A percentile compares a stretch with the other conserved stretches of the same genome.
Evolutionary conservation across 2,113 vertebrate genomes (phyloP).

Genomic region (Nyctereutes procyonoides): DNA sequence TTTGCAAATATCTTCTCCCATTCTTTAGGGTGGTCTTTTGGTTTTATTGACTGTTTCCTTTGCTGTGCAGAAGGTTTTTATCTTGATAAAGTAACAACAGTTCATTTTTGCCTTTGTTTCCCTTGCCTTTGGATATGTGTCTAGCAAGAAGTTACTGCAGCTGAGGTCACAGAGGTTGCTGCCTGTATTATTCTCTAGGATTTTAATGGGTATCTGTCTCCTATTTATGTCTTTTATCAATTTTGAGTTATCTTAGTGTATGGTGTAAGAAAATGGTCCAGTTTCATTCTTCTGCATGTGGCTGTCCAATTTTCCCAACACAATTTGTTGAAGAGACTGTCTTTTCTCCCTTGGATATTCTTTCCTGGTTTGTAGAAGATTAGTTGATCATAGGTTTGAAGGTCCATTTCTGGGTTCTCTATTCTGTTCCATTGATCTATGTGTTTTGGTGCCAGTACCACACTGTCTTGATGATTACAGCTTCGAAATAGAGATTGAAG

Average conservation of each 20-base stretch:
- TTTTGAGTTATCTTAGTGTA: background rate
- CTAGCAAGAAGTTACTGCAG: background rate
- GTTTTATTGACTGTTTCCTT: too few species aligned
- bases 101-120: background rate
- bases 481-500: background rate
- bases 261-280: background rate
- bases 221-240: background rate
- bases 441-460: background rate
- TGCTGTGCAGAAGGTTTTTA: background rate
- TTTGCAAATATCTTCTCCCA: too few species aligned
- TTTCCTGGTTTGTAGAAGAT: background rate
- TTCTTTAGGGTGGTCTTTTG: too few species aligned
- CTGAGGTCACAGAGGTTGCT: background rate
- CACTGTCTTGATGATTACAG: background rate
- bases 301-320: background rate
- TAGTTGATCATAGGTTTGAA: background rate
- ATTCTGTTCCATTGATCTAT: background rate
- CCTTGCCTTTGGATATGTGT: background rate
- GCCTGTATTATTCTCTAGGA: background rate
- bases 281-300: background rate
- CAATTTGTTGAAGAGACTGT: background rate
- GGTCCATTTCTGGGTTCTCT: background rate
- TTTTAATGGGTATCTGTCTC: background rate
- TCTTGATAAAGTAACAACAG: background rate
- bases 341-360: background rate